These are phyloP conservation scores for Trichogramma evanescens DNA, from an alignment of 2,888 invertebrate species.

Conservation along the genomic window DNA sequence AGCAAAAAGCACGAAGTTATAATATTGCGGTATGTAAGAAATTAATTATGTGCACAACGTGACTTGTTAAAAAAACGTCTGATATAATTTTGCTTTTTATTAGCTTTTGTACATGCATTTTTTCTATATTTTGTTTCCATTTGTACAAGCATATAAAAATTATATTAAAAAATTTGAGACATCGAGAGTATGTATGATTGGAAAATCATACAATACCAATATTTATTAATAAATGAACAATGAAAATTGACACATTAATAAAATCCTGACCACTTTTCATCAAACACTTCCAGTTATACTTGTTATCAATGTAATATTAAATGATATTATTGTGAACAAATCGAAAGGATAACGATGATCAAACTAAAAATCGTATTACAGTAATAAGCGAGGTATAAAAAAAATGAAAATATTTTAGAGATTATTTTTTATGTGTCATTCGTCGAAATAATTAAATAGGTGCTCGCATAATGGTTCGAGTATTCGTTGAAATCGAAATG, in stretches of 20 bases:
- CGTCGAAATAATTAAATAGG: constrained; percentile 1
- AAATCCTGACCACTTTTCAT: constrained; percentile 16
- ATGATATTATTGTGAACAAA: too few species aligned
- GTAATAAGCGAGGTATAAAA: too few species aligned
- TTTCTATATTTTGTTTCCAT: constrained; percentile 14
- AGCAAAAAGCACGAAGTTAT: neutral
- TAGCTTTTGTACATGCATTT: constrained; percentile 25
- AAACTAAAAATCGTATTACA: too few species aligned
- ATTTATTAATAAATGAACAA: neutral
- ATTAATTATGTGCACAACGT: neutral
- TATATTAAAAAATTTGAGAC: constrained; percentile 5
- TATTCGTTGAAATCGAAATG: constrained; percentile 27
- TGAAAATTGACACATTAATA: neutral
- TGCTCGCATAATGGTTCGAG: constrained; percentile 11
- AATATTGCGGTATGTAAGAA: constrained; percentile 1
- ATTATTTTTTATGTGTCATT: constrained; percentile 22
- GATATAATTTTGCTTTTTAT: constrained; percentile 13
- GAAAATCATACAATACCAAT: constrained; percentile 17
- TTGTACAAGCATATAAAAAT: constrained; percentile 4
- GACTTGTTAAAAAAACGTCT: neutral
- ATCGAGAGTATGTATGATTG: constrained; percentile 10
- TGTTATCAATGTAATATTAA: constrained; percentile 11
- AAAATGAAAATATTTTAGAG: constrained; percentile 5
- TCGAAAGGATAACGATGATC: too few species aligned
- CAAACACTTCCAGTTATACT: constrained; percentile 20